A percentile compares a stretch with the other conserved stretches of the same genome.
Evolutionary conservation across 2,113 vertebrate genomes (phyloP).

Genomic region (Xyrauchen texanus): DNA sequence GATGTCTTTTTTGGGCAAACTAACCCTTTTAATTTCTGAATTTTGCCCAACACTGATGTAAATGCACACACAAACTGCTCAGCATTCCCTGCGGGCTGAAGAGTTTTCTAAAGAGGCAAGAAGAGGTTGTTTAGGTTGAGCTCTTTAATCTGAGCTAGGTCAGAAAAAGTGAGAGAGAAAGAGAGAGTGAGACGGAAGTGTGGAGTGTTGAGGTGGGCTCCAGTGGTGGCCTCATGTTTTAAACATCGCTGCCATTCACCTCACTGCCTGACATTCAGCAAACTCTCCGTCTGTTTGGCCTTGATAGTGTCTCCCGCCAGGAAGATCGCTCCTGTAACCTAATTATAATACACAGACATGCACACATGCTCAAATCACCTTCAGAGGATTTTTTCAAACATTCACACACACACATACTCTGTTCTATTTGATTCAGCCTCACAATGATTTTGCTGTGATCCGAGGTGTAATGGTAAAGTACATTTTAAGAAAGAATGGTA

Average conservation of each 20-base stretch:
- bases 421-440: conserved; percentile 1
- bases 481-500: not conserved
- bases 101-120: not conserved
- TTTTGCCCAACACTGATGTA: no score
- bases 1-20: no score
- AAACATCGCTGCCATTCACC: conserved; percentile 47
- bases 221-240: conserved; percentile 49
- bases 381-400: not conserved
- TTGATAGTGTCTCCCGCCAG: conserved; percentile 46
- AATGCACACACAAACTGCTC: not conserved
- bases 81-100: not conserved
- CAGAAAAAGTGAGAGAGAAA: not conserved
- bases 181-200: not conserved
- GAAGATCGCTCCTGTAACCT: conserved; percentile 39
- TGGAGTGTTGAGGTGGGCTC: no score
- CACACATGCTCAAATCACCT: conserved; percentile 4
- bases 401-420: not conserved
- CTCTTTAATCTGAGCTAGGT: conserved; percentile 39
- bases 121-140: conserved; percentile 32
- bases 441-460: conserved; percentile 5
- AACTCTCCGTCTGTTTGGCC: conserved; percentile 45
- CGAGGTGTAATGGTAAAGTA: not conserved
- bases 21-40: no score
- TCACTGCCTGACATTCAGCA: conserved; percentile 50
- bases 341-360: conserved; percentile 37